A percentile compares a stretch with the other conserved stretches of the same genome.
Conservation (phyloP, 2,797 vertebrate species). For the Sebastes hubbsi region DNA sequence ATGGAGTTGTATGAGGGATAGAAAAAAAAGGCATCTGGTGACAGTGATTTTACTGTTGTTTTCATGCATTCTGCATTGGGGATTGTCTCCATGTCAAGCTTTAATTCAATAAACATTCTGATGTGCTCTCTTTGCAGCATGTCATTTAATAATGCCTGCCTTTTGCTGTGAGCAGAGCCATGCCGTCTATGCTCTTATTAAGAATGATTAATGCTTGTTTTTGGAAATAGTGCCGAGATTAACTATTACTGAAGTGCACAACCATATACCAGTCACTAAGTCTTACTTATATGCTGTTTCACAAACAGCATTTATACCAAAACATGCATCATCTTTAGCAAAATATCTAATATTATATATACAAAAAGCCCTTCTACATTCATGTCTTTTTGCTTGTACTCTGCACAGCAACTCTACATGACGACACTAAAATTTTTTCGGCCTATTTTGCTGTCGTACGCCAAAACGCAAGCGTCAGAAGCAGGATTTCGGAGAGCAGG, state of each 20-base stretch:
- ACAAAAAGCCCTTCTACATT: neutral
- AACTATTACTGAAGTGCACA: constrained; percentile 49
- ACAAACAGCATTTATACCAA: neutral
- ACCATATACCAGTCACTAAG: constrained; percentile 9
- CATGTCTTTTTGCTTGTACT: neutral
- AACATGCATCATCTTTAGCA: neutral
- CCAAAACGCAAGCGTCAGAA: constrained; percentile 14
- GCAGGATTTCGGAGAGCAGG: constrained; percentile 54
- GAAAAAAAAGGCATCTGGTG: constrained; percentile 39
- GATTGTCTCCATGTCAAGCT: constrained; percentile 74
- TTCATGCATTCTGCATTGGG: constrained; percentile 71
- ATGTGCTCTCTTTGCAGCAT: constrained; percentile 73
- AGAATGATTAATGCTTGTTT: constrained; percentile 69
- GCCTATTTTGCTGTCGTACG: constrained; percentile 20
- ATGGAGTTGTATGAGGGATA: constrained; percentile 50
- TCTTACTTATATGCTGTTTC: neutral
- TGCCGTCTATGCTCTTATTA: constrained; percentile 62
- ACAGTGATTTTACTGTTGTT: constrained; percentile 68
- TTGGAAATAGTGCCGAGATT: constrained; percentile 56
- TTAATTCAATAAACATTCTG: constrained; percentile 82
- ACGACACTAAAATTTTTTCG: neutral
- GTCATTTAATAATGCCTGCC: constrained; percentile 66
- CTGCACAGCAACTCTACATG: neutral
- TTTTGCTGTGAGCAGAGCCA: constrained; percentile 63
- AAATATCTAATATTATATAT: neutral